Percentiles rank a stretch among this genome's conserved stretches.
Conservation (phyloP, 2,888 invertebrate genomes). For the Rhabditoides inermis region DNA sequence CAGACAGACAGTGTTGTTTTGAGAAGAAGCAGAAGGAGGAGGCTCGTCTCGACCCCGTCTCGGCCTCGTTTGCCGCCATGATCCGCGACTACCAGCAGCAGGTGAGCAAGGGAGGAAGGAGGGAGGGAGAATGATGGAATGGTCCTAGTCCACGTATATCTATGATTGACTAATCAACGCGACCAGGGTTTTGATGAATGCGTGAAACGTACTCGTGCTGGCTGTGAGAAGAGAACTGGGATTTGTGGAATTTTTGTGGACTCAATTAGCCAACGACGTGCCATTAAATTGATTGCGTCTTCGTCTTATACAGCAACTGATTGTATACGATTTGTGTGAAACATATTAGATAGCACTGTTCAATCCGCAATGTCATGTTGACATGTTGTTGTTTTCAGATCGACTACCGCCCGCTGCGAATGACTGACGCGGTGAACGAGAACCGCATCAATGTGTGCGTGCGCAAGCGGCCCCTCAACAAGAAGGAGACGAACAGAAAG, state of each 20-base stretch:
- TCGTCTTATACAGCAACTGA: not conserved
- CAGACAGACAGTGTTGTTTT: not conserved
- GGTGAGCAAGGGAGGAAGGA: too few species aligned
- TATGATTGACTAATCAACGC: too few species aligned
- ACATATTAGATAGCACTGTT: not conserved
- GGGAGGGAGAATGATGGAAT: too few species aligned
- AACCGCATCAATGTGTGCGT: conserved; percentile 98
- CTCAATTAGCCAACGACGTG: too few species aligned
- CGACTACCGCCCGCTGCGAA: conserved; percentile 77
- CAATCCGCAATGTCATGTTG: not conserved
- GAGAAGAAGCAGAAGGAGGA: conserved; percentile 86
- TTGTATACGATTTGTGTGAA: not conserved
- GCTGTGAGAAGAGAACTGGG: not conserved
- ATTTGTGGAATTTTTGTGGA: too few species aligned
- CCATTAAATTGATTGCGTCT: not conserved
- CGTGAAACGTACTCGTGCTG: not conserved
- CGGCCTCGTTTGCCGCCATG: conserved; percentile 92
- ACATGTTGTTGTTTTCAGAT: conserved; percentile 11
- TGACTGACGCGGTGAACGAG: conserved; percentile 77
- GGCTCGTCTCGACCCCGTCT: conserved; percentile 87
- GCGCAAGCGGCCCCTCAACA: conserved; percentile 87
- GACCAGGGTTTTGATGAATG: conserved; percentile 28
- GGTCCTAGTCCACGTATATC: too few species aligned
- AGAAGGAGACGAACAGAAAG: conserved; percentile 61
- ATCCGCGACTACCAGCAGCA: conserved; percentile 60